These are phyloP conservation scores for Astyanax mexicanus DNA, from an alignment of 2,797 vertebrate genomes.

Conservation along the genomic window DNA sequence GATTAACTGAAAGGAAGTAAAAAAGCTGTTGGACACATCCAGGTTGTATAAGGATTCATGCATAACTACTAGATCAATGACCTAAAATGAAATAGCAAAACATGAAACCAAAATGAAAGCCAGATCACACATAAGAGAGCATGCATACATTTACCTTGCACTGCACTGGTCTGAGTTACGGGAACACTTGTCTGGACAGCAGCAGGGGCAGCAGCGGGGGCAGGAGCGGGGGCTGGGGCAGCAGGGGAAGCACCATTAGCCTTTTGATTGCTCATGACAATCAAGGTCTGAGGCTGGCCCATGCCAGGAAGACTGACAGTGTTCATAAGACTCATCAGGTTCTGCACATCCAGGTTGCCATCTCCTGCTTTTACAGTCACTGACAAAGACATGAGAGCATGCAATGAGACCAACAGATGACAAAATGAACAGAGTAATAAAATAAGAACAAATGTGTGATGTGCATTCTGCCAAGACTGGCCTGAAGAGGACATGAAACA, in stretches of 20 bases:
- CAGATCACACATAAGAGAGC: not conserved
- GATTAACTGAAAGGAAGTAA: slow-evolving; percentile 47
- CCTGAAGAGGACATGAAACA: no score
- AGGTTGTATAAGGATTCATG: not conserved
- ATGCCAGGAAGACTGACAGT: slow-evolving; percentile 71
- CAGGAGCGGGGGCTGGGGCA: slow-evolving; percentile 32
- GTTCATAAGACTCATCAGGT: slow-evolving; percentile 78
- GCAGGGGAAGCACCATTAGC: slow-evolving; percentile 54
- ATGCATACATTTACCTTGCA: slow-evolving; percentile 55
- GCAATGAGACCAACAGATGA: not conserved
- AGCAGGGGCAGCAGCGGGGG: slow-evolving; percentile 42
- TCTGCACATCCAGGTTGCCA: slow-evolving; percentile 73
- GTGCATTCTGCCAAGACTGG: no score
- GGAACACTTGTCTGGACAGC: slow-evolving; percentile 41
- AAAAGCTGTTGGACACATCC: not conserved
- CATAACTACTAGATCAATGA: not conserved
- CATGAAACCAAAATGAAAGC: not conserved
- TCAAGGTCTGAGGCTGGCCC: slow-evolving; percentile 76
- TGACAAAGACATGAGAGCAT: slow-evolving; percentile 41
- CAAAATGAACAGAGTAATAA: not conserved
- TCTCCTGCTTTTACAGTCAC: slow-evolving; percentile 80
- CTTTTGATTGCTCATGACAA: slow-evolving; percentile 78
- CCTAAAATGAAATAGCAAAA: not conserved
- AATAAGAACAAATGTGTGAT: not conserved
- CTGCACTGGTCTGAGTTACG: slow-evolving; percentile 39